Evolutionary conservation across 35 echinoderm and acorn worm genomes (phyloP), one percentile per base, ranked within the genome.

Genomic region (Lytechinus pictus): DNA sequence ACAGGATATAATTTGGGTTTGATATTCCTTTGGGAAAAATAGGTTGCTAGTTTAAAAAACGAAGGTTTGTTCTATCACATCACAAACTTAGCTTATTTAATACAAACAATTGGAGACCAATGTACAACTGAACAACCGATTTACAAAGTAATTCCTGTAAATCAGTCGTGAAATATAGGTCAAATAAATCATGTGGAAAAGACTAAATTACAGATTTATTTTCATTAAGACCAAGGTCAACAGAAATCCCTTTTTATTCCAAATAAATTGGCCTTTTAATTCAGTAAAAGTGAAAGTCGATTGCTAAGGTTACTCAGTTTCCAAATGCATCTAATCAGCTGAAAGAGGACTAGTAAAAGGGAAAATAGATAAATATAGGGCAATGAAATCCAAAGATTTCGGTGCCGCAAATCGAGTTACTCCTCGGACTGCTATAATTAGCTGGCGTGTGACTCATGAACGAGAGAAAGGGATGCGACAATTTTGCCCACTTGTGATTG

Each of bases 351-450:
- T 79, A 19, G 66, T n/a, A n/a, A 79, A 24, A 24, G 66, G 66
- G 66, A n/a, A 79, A 79, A 79, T 79, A 6, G 14, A 79, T 24
- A 24, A 79, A 79, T 79, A n/a, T 79, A 79, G 66, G 66, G 14
- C 66, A 79, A 79, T 6, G n/a, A 79, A 79, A 79, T 79, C 66
- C 66, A 5, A 4, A 1, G 66, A 79, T 24, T 79, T 79, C 19
- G 19, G 16, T 24, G 19, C 66, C 66, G n/a, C 14, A 79, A 79
- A 79, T 79, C 66, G 21, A 79, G n/a, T 79, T 79, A 79, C 66
- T 79, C 66, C 66, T 79, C 19, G 66, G 66, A 79, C 66, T 24
- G 66, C 66, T 79, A 79, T 79, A 79, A 79, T 79, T 79, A 79
- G 66, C 66, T 24, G 66, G 66, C 66, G 19, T 24, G n/a, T 79